These are phyloP conservation scores for Proctacanthus coquilletti DNA, from an alignment of 1,140 invertebrate genomes.

Conservation along the genomic window DNA sequence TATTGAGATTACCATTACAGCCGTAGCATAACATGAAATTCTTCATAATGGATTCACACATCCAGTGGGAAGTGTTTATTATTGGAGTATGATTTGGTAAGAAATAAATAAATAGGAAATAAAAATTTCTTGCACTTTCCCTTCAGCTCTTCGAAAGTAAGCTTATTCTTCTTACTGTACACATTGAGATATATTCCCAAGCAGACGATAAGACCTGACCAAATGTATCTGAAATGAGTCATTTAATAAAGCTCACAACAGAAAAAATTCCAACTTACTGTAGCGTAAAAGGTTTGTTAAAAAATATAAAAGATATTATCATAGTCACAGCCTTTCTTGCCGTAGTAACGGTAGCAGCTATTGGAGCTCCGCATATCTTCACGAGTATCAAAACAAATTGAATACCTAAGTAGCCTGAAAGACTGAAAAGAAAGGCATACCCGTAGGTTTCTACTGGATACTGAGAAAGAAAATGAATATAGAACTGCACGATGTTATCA, in stretches of 20 bases:
- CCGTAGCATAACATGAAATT: too few relatives aligned
- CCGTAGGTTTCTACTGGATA: slow-evolving; percentile 64
- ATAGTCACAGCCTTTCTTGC: slow-evolving; percentile 85
- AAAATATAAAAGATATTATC: slow-evolving; percentile 81
- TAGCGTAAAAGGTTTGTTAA: slow-evolving; percentile 85
- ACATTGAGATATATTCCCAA: slow-evolving; percentile 84
- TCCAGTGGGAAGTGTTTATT: too few relatives aligned
- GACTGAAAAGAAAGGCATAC: slow-evolving; percentile 72
- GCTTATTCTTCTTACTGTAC: slow-evolving; percentile 56
- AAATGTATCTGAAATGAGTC: slow-evolving; percentile 58
- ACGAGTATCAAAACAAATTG: slow-evolving; percentile 83
- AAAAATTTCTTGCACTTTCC: slow-evolving; percentile 12
- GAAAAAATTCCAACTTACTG: slow-evolving; percentile 52
- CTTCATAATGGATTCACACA: too few relatives aligned
- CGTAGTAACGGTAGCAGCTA: slow-evolving; percentile 80
- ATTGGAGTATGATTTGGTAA: too few relatives aligned
- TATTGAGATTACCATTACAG: too few relatives aligned
- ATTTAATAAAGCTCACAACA: slow-evolving; percentile 6
- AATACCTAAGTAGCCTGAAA: slow-evolving; percentile 81
- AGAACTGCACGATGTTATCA: not conserved
- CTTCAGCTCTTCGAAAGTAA: slow-evolving; percentile 18
- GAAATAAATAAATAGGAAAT: too few relatives aligned
- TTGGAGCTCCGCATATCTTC: slow-evolving; percentile 70
- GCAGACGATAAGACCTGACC: slow-evolving; percentile 74
- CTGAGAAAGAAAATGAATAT: slow-evolving; percentile 34